Evolutionary conservation across 2,888 invertebrate genomes (phyloP).

Genomic region (Gastracanthus pulcherrimus): DNA sequence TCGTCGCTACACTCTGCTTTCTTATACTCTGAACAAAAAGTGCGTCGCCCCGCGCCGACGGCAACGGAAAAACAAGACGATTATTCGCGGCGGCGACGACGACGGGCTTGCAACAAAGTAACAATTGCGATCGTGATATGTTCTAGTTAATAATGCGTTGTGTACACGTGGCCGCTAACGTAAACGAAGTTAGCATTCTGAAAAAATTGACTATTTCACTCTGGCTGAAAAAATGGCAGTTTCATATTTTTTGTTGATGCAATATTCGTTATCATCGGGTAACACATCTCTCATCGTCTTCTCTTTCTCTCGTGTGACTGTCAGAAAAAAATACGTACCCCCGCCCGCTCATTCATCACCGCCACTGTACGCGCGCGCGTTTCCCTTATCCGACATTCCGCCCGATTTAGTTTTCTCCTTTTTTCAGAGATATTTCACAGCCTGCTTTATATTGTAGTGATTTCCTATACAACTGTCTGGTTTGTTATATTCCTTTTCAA

Average conservation of each 20-base stretch:
- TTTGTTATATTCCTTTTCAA: slow-evolving; percentile 43
- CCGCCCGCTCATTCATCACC: slow-evolving; percentile 27
- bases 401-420: slow-evolving; percentile 55
- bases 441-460: slow-evolving; percentile 67
- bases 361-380: slow-evolving; percentile 6
- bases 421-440: slow-evolving; percentile 71
- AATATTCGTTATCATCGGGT: slow-evolving; percentile 55
- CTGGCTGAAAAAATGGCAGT: slow-evolving; percentile 64
- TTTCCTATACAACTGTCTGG: slow-evolving; percentile 55
- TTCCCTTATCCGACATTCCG: slow-evolving; percentile 58
- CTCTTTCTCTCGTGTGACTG: not conserved
- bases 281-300: too few species aligned
- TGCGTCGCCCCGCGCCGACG: not conserved
- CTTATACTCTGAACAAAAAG: slow-evolving; percentile 15
- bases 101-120: slow-evolving; percentile 12
- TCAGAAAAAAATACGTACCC: not conserved
- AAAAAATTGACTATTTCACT: slow-evolving; percentile 62
- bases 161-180: slow-evolving; percentile 11
- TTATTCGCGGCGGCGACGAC: not conserved
- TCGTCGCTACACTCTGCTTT: too few species aligned
- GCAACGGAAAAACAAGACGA: not conserved
- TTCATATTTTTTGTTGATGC: slow-evolving; percentile 48
- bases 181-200: slow-evolving; percentile 5
- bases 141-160: slow-evolving; percentile 21
- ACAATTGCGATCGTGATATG: slow-evolving; percentile 49